Conservation (phyloP, 2,888 invertebrate genomes). For the Microplitis deprimator region DNA sequence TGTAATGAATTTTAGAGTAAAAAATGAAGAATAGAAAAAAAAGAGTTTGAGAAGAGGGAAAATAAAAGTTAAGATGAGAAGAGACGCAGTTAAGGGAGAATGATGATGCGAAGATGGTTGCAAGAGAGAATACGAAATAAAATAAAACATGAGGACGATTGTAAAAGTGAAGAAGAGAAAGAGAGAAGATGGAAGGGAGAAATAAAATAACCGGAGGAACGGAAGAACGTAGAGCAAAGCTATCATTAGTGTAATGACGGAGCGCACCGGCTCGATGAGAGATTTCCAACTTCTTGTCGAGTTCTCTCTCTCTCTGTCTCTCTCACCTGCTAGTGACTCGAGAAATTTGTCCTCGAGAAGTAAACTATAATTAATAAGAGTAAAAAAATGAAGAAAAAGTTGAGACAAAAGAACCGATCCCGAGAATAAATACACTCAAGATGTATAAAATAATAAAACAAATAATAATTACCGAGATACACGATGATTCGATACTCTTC, state of each 20-base stretch:
- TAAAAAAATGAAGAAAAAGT: slow-evolving; percentile 19
- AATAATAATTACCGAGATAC: slow-evolving; percentile 68
- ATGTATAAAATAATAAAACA: not conserved
- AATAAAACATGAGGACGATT: slow-evolving; percentile 18
- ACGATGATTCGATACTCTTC: slow-evolving; percentile 69
- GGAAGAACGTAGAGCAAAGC: slow-evolving; percentile 52
- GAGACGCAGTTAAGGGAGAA: slow-evolving; percentile 30
- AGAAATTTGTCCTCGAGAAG: slow-evolving; percentile 17
- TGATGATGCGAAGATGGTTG: slow-evolving; percentile 39
- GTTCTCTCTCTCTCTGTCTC: slow-evolving; percentile 36
- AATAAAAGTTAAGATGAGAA: slow-evolving; percentile 12
- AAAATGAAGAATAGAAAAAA: slow-evolving; percentile 18
- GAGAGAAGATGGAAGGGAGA: slow-evolving; percentile 40
- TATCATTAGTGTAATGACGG: slow-evolving; percentile 68
- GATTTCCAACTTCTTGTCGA: slow-evolving; percentile 53
- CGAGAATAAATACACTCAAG: not conserved
- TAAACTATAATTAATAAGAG: slow-evolving; percentile 28
- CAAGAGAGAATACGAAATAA: slow-evolving; percentile 21
- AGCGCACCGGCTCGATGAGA: slow-evolving; percentile 57
- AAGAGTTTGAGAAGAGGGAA: slow-evolving; percentile 19
- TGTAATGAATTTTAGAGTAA: slow-evolving; percentile 3
- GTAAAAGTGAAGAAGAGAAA: slow-evolving; percentile 29
- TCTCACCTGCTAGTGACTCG: slow-evolving; percentile 18
- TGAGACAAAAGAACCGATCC: slow-evolving; percentile 13
- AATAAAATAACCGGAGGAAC: slow-evolving; percentile 47